Evolutionary conservation across 2,113 vertebrate genomes (phyloP), one percentile per base, ranked within the genome.

Genomic region (Agapornis roseicollis): DNA sequence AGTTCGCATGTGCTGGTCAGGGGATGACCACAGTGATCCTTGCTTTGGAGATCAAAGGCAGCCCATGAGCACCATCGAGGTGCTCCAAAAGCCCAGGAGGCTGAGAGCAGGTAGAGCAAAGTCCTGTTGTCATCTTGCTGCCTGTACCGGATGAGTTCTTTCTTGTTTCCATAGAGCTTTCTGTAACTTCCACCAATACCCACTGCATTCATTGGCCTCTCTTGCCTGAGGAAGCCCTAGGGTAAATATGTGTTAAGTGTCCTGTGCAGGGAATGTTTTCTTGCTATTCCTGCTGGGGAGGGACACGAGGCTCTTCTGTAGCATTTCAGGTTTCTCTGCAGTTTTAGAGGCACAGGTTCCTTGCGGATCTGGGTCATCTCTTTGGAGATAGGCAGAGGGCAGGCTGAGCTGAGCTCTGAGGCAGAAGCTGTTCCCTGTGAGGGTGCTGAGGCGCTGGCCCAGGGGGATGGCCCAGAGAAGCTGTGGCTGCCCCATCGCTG

Each of bases 21-120:
- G 47, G 31, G 6, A 11, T 23, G 41, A 41, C 5, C 9, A 2
- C 15, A 10, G 80, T 1, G 2, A 13, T 49, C 69, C 27, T 37
- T 13, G 41, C 33, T 39, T 13, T 39, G 49, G 18, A 49, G 35
- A 29, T 17, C 23, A 7, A 22, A 16, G 47, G 27, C 70, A 77
- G 14, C 31, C 52, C 39, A 39, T 29, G 50, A 11, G 27, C 33
- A n/a, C 49, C 15, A 2, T 0, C 1, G n/a, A n/a, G 31, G 7
- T 39, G 47, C 27, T 47, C 31, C 2, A 13, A 7, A 17, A 49
- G 47, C 37, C 24, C 5, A 2, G 42, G 42, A 41, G 33, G 42
- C 47, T 2, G 1, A 63, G n/a, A 63, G 25, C 22, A 14, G 50
- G 10, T 13, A 7, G 9, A 18, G n/a, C 39, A 10, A 42, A 47